Evolutionary conservation across 2,888 invertebrate genomes (phyloP).

Genomic region (Graphium colonna): DNA sequence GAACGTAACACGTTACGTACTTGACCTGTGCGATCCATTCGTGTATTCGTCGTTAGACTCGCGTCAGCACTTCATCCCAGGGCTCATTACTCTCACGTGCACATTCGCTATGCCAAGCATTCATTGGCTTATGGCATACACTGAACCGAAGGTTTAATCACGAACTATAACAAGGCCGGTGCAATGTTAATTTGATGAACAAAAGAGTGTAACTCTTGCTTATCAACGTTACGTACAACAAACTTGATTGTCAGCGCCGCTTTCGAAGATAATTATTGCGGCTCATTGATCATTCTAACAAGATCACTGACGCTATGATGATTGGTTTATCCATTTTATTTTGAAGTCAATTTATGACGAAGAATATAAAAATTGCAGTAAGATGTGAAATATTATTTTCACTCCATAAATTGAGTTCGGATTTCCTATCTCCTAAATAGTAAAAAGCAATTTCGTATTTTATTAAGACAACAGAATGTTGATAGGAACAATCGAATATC

Average conservation of each 20-base stretch:
- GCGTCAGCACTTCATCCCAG: too few relatives aligned
- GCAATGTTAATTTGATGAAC: slow-evolving; percentile 32
- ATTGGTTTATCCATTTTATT: too few relatives aligned
- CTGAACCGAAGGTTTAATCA: slow-evolving; percentile 44
- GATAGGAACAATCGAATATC: too few relatives aligned
- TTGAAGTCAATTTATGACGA: too few relatives aligned
- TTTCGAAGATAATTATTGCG: background rate
- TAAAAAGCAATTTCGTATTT: too few relatives aligned
- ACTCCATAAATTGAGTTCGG: too few relatives aligned
- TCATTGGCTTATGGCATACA: slow-evolving; percentile 28
- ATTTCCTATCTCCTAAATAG: too few relatives aligned
- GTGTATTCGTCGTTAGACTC: too few relatives aligned
- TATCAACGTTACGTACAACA: background rate
- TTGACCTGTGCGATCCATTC: slow-evolving; percentile 27
- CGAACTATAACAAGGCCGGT: slow-evolving; percentile 53
- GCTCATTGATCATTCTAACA: background rate
- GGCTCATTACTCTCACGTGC: slow-evolving; percentile 31
- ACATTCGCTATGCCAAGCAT: slow-evolving; percentile 23
- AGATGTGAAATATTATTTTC: too few relatives aligned
- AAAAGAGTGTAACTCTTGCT: background rate
- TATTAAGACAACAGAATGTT: too few relatives aligned
- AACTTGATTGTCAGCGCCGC: slow-evolving; percentile 9
- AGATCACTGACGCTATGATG: background rate
- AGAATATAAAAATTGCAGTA: background rate
- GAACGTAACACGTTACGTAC: background rate